phyloP scores from a whole-genome alignment of 2,797 vertebrate species.

The Holocentrus rufus region DNA sequence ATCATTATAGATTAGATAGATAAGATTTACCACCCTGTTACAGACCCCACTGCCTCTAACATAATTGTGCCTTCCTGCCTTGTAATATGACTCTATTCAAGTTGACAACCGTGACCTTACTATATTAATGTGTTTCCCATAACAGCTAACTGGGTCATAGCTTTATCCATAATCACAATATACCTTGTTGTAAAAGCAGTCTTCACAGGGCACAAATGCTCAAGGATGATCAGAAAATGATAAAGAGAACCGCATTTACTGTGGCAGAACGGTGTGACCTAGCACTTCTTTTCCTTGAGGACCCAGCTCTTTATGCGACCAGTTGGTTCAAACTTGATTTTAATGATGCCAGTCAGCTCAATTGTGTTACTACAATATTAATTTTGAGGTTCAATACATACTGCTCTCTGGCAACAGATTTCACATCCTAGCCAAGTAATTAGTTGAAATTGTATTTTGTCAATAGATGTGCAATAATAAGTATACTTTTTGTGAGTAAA shows the following conservation, averaged over 20 bases:
- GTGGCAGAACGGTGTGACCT: slow-evolving; percentile 16
- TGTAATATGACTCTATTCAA: slow-evolving; percentile 61
- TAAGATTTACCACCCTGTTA: slow-evolving; percentile 63
- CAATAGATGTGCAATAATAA: slow-evolving; percentile 62
- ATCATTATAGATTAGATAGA: slow-evolving; percentile 67
- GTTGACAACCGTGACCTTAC: slow-evolving; percentile 61
- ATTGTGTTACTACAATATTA: slow-evolving; percentile 37
- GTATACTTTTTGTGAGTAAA: slow-evolving; percentile 64
- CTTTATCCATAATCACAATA: slow-evolving; percentile 64
- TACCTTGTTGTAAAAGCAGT: slow-evolving; percentile 38
- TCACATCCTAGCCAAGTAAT: slow-evolving; percentile 42
- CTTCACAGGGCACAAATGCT: slow-evolving; percentile 33
- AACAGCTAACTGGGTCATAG: slow-evolving; percentile 52
- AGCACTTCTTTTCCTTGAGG: neutral
- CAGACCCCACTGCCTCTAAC: slow-evolving; percentile 64
- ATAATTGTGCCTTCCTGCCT: slow-evolving; percentile 64
- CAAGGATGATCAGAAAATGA: slow-evolving; percentile 28
- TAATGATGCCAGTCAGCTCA: slow-evolving; percentile 44
- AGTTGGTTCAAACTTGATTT: neutral
- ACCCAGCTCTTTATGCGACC: neutral
- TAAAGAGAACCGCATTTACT: slow-evolving; percentile 20
- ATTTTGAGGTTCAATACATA: slow-evolving; percentile 32
- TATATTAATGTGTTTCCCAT: slow-evolving; percentile 57
- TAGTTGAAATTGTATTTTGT: slow-evolving; percentile 58
- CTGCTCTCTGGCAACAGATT: slow-evolving; percentile 26